Base-by-base conservation (phyloP, 1,140 invertebrate genomes). In the Ctenoplectra terminalis region DNA sequence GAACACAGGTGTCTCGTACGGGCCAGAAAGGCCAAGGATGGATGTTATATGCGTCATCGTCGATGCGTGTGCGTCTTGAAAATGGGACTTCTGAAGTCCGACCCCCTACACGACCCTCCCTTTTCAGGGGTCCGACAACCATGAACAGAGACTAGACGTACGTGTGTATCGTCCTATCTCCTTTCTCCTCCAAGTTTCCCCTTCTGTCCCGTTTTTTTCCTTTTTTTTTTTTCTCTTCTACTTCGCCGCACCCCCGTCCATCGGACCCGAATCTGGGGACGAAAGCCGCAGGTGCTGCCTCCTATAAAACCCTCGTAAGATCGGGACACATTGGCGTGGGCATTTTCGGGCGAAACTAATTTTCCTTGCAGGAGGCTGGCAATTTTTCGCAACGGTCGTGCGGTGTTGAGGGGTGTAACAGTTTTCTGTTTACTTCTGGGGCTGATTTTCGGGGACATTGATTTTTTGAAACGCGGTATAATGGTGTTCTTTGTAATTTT, bases 1-100 rank as follows among this genome's bases (percentile, higher is more conserved):
- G 69, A n/a, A 81, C 89, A 92, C 91, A 92, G 91, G 91, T 92
- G 91, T 91, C 87, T 90, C 70, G 82, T 87, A 89, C 88, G 90
- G 86, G 81, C 54, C 70, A 82, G 87, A 77, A 70, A 89, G 64
- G 80, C 70, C 70, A 81, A 58, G 81, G 56, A 56, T 78, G 83
- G 58, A 77, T 50, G 70, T 70, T 86, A 77, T 54, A 69, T 43
- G 74, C 73, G 73, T 85, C 79, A 83, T 70, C 70, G 80, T 11
- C 29, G 75, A 83, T 86, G 76, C 69, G 60, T 52, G 71, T 76
- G 66, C 67, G 54, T 37, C 81, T 82, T 31, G 31, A 64, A 81
- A 79, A 85, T 85, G 63, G 87, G 52, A 75, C 75, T 84, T 75
- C 20, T 66, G 48, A 46, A 52, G 48, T 29, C 66, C 56, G 63